Conservation (phyloP, 2,797 vertebrate species). For the Mustela erminea region DNA sequence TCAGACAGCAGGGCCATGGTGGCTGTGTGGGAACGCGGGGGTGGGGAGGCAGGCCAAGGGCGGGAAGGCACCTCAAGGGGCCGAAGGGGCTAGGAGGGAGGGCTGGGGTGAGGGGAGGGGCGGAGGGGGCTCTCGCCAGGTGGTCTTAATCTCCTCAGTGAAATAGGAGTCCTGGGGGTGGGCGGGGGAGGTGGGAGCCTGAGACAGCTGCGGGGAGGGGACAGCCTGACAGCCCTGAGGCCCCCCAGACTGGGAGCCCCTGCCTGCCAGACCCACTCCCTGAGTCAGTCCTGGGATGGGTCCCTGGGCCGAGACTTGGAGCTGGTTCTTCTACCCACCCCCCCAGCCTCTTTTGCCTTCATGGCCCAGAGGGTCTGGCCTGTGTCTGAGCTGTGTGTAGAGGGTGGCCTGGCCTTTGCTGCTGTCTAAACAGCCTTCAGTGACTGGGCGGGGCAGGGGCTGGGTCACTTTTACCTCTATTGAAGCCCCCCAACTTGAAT, state of each 20-base stretch:
- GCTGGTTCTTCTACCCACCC: background rate
- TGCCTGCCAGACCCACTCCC: background rate
- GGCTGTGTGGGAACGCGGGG: slow-evolving; percentile 52
- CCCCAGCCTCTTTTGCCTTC: background rate
- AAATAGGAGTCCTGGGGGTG: slow-evolving; percentile 78
- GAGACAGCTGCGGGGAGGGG: slow-evolving; percentile 78
- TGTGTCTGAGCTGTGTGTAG: background rate
- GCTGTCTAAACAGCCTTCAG: background rate
- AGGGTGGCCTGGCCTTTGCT: background rate
- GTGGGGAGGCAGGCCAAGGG: background rate
- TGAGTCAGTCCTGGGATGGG: background rate
- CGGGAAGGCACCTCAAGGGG: slow-evolving; percentile 61
- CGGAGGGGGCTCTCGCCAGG: slow-evolving; percentile 79
- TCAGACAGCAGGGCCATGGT: background rate
- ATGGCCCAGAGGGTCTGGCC: background rate
- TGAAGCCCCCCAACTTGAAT: background rate
- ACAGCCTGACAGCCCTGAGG: slow-evolving; percentile 49
- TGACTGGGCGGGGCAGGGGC: background rate
- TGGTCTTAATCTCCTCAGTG: slow-evolving; percentile 85
- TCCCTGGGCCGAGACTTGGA: background rate
- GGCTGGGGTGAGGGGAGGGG: slow-evolving; percentile 32
- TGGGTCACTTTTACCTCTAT: background rate
- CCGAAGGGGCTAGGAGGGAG: slow-evolving; percentile 12
- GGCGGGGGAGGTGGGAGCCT: slow-evolving; percentile 68
- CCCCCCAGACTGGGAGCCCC: slow-evolving; percentile 10